A percentile compares a stretch with the other conserved stretches of the same genome.
These are phyloP conservation scores for Eupithecia inturbata DNA, from an alignment of 2,888 invertebrate genomes.

Conservation along the genomic window DNA sequence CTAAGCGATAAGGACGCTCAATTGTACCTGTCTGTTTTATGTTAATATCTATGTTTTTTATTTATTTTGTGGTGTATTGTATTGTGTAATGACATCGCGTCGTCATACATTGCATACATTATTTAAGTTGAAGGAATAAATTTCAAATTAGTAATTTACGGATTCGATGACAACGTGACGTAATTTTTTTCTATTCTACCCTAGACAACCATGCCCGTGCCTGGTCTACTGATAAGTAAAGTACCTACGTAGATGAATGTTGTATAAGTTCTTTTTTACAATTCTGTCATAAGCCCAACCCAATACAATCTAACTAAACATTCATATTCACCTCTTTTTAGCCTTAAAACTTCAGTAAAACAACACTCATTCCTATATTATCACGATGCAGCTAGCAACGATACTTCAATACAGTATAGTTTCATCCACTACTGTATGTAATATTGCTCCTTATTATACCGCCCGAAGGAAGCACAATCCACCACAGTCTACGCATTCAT, in stretches of 20 bases:
- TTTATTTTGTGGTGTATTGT: too few relatives aligned
- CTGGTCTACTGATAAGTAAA: too few relatives aligned
- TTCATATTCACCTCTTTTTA: constrained; percentile 16
- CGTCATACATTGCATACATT: too few relatives aligned
- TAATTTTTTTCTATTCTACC: too few relatives aligned
- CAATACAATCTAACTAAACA: background rate
- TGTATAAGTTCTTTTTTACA: background rate
- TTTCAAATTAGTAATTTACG: too few relatives aligned
- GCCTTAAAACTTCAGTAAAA: constrained; percentile 26
- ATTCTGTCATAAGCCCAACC: background rate
- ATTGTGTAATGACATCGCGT: too few relatives aligned
- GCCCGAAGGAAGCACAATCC: background rate
- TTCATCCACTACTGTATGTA: background rate
- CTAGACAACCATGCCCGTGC: too few relatives aligned
- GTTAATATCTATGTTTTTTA: too few relatives aligned
- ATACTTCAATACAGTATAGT: background rate
- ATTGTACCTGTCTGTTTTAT: too few relatives aligned
- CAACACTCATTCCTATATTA: background rate
- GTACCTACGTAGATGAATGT: background rate
- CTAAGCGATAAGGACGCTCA: too few relatives aligned
- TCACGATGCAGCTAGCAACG: background rate
- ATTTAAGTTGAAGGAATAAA: too few relatives aligned
- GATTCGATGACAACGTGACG: too few relatives aligned
- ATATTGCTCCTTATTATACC: background rate
- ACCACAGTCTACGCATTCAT: constrained; percentile 4